These are phyloP conservation scores for Acanthopleura granulata DNA, from an alignment of 2,888 invertebrate species.

Conservation along the genomic window DNA sequence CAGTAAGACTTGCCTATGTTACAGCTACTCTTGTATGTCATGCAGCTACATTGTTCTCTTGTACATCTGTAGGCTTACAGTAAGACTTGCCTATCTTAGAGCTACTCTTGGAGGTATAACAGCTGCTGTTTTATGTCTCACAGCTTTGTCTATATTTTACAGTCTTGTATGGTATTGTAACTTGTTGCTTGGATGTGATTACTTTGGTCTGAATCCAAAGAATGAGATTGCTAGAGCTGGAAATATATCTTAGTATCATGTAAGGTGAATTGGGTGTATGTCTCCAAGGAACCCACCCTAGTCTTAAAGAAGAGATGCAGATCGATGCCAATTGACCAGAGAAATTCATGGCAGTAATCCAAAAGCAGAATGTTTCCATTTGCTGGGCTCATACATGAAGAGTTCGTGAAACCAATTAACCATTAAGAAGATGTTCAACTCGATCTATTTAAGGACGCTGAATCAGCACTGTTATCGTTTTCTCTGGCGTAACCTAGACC, in stretches of 20 bases:
- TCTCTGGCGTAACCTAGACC: constrained; percentile 16
- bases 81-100: too few species aligned
- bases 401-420: too few species aligned
- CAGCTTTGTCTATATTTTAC: neutral
- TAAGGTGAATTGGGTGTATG: constrained; percentile 9
- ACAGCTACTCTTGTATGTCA: too few species aligned
- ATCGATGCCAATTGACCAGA: neutral
- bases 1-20: too few species aligned
- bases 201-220: constrained; percentile 12
- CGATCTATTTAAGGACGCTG: neutral
- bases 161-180: too few species aligned
- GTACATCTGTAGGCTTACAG: too few species aligned
- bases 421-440: constrained; percentile 18
- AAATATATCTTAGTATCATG: neutral
- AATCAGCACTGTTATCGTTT: constrained; percentile 17
- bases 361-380: neutral
- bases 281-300: neutral
- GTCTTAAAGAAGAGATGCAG: neutral
- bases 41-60: too few species aligned
- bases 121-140: neutral
- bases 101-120: too few species aligned
- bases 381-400: neutral
- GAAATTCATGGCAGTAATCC: neutral
- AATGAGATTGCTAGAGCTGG: neutral
- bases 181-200: constrained; percentile 4